Evolutionary conservation across 1,140 invertebrate species (phyloP).

Genomic region (Matsumurasca onukii): DNA sequence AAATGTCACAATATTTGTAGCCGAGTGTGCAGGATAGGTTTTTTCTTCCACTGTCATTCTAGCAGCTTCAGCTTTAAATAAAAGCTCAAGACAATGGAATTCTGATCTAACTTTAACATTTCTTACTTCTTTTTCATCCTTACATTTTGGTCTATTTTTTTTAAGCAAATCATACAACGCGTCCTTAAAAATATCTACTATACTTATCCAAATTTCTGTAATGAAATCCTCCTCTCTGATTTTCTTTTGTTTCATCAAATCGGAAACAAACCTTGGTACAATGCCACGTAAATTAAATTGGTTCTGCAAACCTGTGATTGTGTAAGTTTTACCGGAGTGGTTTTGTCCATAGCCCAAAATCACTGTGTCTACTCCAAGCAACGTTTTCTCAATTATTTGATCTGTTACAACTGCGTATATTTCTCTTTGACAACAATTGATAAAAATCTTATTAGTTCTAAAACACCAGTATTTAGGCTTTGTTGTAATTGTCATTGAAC

Average conservation of each 20-base stretch:
- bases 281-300: constrained; percentile 6
- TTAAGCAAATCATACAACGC: not conserved
- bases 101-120: not conserved
- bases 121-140: not conserved
- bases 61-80: constrained; percentile 6
- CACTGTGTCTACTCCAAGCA: not conserved
- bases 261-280: not conserved
- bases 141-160: not conserved
- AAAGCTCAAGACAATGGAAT: not conserved
- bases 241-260: not conserved
- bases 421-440: constrained; percentile 12
- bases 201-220: not conserved
- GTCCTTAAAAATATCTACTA: not conserved
- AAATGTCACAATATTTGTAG: not conserved
- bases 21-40: not conserved
- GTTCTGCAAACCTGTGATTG: constrained; percentile 7
- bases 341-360: constrained; percentile 3
- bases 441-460: constrained; percentile 17
- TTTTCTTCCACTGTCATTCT: constrained; percentile 1
- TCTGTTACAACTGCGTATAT: not conserved
- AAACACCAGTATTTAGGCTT: not conserved
- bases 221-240: not conserved
- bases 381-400: not conserved
- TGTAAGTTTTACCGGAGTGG: not conserved
- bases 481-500: not conserved